phyloP scores from a whole-genome alignment of 2,113 vertebrate genomes.

The Centropus unirufus region DNA sequence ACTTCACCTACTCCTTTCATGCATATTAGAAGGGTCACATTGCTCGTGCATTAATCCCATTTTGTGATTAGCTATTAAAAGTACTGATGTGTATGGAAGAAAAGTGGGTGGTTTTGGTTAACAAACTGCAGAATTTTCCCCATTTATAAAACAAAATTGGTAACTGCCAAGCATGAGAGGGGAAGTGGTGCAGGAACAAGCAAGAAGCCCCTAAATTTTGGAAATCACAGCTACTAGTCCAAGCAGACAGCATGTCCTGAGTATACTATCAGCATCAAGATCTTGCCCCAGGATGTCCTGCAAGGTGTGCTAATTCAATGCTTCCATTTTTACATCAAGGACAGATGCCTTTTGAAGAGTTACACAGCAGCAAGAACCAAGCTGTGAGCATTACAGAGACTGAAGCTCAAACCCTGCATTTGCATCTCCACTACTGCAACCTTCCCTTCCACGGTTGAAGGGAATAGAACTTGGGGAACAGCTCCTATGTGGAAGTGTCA shows the following conservation, averaged over 20 bases:
- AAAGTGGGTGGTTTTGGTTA: background rate
- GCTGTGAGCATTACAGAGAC: background rate
- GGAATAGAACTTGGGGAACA: background rate
- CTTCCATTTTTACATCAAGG: background rate
- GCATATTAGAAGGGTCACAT: background rate
- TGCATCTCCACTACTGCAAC: background rate
- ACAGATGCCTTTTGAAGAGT: background rate
- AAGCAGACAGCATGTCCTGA: rapidly evolving
- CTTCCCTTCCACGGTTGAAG: background rate
- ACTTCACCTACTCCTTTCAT: background rate
- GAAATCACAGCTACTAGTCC: background rate
- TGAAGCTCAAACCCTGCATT: background rate
- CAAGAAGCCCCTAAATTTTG: background rate
- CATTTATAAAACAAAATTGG: background rate
- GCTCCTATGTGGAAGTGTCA: background rate
- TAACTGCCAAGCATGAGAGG: background rate
- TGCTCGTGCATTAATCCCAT: background rate
- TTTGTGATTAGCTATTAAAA: background rate
- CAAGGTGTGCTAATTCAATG: rapidly evolving
- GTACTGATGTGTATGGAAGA: background rate
- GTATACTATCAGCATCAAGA: background rate
- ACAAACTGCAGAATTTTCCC: background rate
- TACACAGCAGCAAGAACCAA: background rate
- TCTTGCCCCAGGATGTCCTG: background rate
- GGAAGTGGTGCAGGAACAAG: background rate